Evolutionary conservation across 2,797 vertebrate species (phyloP).

Genomic region (Buceros bicornis): DNA sequence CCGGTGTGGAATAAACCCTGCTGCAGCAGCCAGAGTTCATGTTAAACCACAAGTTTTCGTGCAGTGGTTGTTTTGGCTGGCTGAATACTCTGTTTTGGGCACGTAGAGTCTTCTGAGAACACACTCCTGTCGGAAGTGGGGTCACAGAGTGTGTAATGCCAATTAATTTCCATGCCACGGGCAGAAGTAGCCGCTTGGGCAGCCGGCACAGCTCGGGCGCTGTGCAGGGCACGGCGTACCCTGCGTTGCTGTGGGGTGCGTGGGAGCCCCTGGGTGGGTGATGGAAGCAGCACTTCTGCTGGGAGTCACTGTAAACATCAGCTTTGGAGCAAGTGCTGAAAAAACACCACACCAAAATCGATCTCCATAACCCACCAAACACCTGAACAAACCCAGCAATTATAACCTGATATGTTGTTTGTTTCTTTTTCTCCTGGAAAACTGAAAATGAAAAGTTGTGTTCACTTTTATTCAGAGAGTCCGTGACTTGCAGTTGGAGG

Average conservation of each 20-base stretch:
- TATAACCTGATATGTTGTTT: background rate
- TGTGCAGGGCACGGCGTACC: no score
- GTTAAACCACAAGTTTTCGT: background rate
- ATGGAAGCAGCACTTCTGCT: no score
- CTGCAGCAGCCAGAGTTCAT: background rate
- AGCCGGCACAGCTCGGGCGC: background rate
- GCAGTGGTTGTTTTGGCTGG: background rate
- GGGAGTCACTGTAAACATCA: no score
- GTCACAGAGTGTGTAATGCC: background rate
- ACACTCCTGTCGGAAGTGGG: background rate
- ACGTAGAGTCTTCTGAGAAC: background rate
- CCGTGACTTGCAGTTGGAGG: background rate
- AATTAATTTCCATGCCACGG: background rate
- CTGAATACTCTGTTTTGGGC: background rate
- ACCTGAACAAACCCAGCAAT: no score
- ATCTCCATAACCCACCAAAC: no score
- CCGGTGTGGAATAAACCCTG: background rate
- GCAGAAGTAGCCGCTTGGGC: background rate
- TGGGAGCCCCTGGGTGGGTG: no score
- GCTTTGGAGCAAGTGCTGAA: no score
- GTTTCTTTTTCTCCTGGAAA: background rate
- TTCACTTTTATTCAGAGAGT: background rate
- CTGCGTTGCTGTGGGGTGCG: accelerated
- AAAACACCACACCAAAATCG: no score
- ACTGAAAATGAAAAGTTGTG: background rate